Conservation (phyloP, 2,888 invertebrate species). For the Arctia plantaginis region DNA sequence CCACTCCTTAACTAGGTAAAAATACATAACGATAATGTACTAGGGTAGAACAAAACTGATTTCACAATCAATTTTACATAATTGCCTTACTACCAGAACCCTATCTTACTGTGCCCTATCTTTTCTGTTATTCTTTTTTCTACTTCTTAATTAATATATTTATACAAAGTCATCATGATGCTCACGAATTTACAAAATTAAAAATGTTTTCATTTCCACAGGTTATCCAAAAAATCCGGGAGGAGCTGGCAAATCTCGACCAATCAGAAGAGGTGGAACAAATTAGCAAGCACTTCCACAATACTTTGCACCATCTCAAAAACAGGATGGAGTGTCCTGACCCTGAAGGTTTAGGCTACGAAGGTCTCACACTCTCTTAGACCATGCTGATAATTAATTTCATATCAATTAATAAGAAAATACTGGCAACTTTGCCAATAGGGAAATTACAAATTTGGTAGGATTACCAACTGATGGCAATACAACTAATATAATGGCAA, state of each 20-base stretch:
- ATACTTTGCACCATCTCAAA: slow-evolving; percentile 93
- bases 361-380: slow-evolving; percentile 84
- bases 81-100: no score
- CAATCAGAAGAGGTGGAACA: slow-evolving; percentile 98
- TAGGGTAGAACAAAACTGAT: no score
- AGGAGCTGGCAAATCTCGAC: slow-evolving; percentile 97
- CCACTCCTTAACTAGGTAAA: no score
- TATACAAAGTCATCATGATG: background rate
- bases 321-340: slow-evolving; percentile 88
- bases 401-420: background rate
- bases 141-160: no score
- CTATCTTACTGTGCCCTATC: no score
- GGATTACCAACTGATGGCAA: background rate
- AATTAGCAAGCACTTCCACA: slow-evolving; percentile 97
- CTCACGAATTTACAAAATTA: background rate
- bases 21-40: no score
- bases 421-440: background rate
- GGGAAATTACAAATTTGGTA: background rate
- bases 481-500: slow-evolving; percentile 6
- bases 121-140: no score
- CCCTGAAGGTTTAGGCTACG: slow-evolving; percentile 88
- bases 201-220: slow-evolving; percentile 64
- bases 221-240: slow-evolving; percentile 96
- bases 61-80: no score
- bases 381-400: background rate